Base-by-base conservation (phyloP, 2,113 vertebrate genomes). In the Ameiurus melas region DNA sequence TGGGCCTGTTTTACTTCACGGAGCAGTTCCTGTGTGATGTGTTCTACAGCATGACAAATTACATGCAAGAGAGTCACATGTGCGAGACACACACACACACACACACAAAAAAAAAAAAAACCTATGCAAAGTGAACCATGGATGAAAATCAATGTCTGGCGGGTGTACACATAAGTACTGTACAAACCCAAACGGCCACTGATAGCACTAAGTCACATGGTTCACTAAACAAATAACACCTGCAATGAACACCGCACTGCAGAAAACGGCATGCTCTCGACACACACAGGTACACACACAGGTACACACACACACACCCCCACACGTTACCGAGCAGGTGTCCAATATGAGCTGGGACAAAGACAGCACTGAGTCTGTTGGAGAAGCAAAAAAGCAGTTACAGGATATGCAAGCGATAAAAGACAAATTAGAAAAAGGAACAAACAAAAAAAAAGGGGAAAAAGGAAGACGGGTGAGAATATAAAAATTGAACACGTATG, bases 261-360 rank as follows among this genome's bases (percentile, higher is more conserved):
- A 12, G 30, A 60, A 75, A 71, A 66, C n/a, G 47, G n/a, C 79
- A 87, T 90, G 84, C 88, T 83, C n/a, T 83, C 85, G 86, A 90
- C 86, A 83, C 82, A 87, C 81, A 66, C 89, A 91, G 84, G 89
- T 73, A 91, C 84, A 91, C 84, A 91, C 64, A 83, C 10, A 43
- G n/a, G n/a, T n/a, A 83, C 82, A 87, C 81, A 36, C 36, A 2
- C 2, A 36, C 36, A 36, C 36, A 36, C 36, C 1, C 84, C 90
- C 84, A 91, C 64, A 81, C 7, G 89, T 96, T 96, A 96, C 96
- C 95, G 39, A 91, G 90, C 93, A 94, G 89, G 94, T 94, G 91
- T 96, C 95, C 95, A 96, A 93, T 92, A 94, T 91, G 78, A 96
- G 94, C 92, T 96, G 92, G 88, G 96, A 96, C 91, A 96, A 91